These are phyloP conservation scores for Marcusenius ussheri DNA, from an alignment of 2,113 vertebrate genomes.

Conservation along the genomic window DNA sequence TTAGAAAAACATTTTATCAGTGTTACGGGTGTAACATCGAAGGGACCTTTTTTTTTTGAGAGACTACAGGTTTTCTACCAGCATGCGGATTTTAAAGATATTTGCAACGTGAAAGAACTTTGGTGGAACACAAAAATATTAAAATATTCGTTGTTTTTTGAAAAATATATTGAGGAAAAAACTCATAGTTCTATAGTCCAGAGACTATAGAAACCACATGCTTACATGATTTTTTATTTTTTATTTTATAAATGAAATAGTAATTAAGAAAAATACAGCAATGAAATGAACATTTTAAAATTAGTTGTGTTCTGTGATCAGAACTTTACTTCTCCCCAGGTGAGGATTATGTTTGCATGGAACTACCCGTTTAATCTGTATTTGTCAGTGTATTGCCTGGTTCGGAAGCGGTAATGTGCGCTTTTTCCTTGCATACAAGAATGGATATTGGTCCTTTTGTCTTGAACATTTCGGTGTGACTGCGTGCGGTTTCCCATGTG, in stretches of 20 bases:
- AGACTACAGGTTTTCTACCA: background rate
- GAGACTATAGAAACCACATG: background rate
- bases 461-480: background rate
- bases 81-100: background rate
- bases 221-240: background rate
- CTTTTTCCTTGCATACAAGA: background rate
- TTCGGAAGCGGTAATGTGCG: background rate
- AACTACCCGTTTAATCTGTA: background rate
- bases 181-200: background rate
- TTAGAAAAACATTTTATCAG: background rate
- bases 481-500: background rate
- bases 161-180: background rate
- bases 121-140: background rate
- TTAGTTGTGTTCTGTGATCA: background rate
- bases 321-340: background rate
- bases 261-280: background rate
- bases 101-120: background rate
- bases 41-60: background rate
- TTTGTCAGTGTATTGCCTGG: background rate
- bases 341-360: background rate
- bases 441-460: background rate
- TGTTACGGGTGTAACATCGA: background rate
- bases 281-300: background rate
- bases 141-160: background rate
- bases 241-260: background rate